Conservation (phyloP, 2,797 vertebrate species). For the Intellagama lesueurii region DNA sequence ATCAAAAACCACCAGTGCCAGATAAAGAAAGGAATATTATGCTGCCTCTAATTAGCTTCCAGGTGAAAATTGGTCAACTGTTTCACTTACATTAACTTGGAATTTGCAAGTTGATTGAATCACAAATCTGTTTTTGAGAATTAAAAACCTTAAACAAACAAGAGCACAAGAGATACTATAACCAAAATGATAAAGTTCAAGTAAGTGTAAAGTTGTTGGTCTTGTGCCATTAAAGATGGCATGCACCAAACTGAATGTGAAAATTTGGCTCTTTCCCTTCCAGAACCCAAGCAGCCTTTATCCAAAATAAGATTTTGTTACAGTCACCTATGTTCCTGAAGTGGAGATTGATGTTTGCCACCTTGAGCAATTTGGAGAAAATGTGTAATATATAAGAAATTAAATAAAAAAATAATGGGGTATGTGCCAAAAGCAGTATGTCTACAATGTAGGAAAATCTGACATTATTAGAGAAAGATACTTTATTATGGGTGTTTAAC, state of each 20-base stretch:
- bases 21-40: constrained; percentile 8
- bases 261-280: background rate
- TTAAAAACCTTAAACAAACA: constrained; percentile 77
- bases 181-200: constrained; percentile 72
- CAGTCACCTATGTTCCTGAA: background rate
- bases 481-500: background rate
- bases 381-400: background rate
- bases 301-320: background rate
- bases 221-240: constrained; percentile 16
- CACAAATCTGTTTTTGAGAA: constrained; percentile 74
- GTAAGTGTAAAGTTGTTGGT: constrained; percentile 64
- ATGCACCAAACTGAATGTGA: background rate
- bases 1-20: constrained; percentile 2
- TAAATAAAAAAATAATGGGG: background rate
- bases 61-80: constrained; percentile 73
- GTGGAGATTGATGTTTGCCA: background rate
- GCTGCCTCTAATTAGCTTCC: constrained; percentile 61
- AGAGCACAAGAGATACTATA: constrained; percentile 37
- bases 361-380: background rate
- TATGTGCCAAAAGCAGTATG: background rate
- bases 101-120: constrained; percentile 70
- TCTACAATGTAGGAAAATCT: background rate
- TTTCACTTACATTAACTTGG: constrained; percentile 77
- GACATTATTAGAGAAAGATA: background rate
- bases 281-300: background rate